Evolutionary conservation across 2,113 vertebrate genomes (phyloP).

Genomic region (Centropus unirufus): DNA sequence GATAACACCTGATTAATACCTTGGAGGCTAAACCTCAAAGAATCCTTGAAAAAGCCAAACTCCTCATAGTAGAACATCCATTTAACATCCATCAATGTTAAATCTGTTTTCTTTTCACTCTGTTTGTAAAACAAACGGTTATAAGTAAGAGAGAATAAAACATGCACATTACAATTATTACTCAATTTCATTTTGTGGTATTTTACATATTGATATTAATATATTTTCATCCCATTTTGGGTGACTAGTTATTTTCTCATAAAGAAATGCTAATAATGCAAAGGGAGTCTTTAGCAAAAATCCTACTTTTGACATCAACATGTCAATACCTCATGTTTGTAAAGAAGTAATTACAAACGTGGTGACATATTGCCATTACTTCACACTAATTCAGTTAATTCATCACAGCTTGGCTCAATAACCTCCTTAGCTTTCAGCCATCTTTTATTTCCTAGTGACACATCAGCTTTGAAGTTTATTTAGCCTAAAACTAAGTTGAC

Average conservation of each 20-base stretch:
- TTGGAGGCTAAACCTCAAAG: neutral
- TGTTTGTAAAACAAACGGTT: neutral
- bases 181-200: neutral
- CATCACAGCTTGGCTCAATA: slow-evolving; percentile 32
- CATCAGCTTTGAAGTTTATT: neutral
- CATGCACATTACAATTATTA: neutral
- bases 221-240: neutral
- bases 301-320: neutral
- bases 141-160: neutral
- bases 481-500: neutral
- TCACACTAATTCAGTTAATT: slow-evolving; percentile 31
- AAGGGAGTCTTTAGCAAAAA: neutral
- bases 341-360: slow-evolving; percentile 26
- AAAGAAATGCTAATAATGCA: neutral
- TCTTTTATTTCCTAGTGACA: slow-evolving; percentile 11
- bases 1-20: neutral
- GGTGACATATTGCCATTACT: neutral
- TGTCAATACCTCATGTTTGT: neutral
- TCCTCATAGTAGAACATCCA: neutral
- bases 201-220: neutral
- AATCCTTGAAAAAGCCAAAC: neutral
- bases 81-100: neutral
- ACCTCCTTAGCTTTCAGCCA: neutral
- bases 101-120: neutral
- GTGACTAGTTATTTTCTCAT: neutral